Percentiles rank a stretch among this genome's conserved stretches.
phyloP scores from a whole-genome alignment of 2,888 invertebrate genomes.

The Limnephilus lunatus region DNA sequence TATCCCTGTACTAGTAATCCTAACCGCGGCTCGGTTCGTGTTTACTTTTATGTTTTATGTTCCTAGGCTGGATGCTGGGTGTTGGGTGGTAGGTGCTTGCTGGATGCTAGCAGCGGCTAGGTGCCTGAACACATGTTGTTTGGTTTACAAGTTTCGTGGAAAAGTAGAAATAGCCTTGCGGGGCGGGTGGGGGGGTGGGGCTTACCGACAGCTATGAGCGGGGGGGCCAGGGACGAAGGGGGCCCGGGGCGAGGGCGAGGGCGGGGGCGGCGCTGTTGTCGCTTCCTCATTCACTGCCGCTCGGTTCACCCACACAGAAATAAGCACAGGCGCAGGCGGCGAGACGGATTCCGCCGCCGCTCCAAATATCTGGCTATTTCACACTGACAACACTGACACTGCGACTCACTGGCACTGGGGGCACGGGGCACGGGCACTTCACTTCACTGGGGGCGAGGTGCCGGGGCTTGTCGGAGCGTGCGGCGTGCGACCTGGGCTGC shows the following conservation, averaged over 20 bases:
- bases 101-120: slow-evolving; percentile 67
- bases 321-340: slow-evolving; percentile 44
- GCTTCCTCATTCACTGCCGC: slow-evolving; percentile 50
- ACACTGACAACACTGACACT: slow-evolving; percentile 44
- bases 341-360: slow-evolving; percentile 42
- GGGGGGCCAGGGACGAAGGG: slow-evolving; percentile 62
- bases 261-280: slow-evolving; percentile 44
- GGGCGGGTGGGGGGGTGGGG: slow-evolving; percentile 65
- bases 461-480: slow-evolving; percentile 22
- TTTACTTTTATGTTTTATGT: neutral
- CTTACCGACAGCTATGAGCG: slow-evolving; percentile 68
- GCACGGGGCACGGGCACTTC: no score
- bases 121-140: slow-evolving; percentile 69
- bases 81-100: slow-evolving; percentile 66
- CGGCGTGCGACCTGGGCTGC: slow-evolving; percentile 69
- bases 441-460: neutral
- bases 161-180: slow-evolving; percentile 53
- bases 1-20: neutral
- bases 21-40: neutral
- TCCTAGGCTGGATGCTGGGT: neutral
- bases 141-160: slow-evolving; percentile 46
- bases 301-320: slow-evolving; percentile 53
- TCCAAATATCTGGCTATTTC: slow-evolving; percentile 46
- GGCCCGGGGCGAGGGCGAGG: slow-evolving; percentile 58
- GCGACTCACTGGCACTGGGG: slow-evolving; percentile 22